Conservation (phyloP, 2,797 vertebrate species). For the Acipenser transmontanus region DNA sequence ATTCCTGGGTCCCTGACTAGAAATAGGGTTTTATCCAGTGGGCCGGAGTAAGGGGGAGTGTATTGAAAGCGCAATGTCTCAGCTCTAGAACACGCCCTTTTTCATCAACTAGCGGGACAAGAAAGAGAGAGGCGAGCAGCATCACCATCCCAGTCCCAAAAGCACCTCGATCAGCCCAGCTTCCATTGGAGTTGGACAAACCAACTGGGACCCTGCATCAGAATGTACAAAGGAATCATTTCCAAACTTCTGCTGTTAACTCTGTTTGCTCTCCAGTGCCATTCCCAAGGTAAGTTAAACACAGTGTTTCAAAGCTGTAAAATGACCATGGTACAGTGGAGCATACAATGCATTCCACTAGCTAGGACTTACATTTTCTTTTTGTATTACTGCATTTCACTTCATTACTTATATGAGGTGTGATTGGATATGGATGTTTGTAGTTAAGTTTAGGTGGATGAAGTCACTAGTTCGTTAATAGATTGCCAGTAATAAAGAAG, state of each 20-base stretch:
- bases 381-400: too few relatives aligned
- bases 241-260: conserved; percentile 44
- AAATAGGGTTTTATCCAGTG: conserved; percentile 70
- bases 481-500: too few relatives aligned
- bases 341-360: too few relatives aligned
- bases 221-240: conserved; percentile 65
- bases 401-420: too few relatives aligned
- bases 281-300: conserved; percentile 56
- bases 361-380: too few relatives aligned
- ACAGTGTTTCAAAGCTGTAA: too few relatives aligned
- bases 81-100: conserved; percentile 73
- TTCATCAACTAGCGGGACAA: conserved; percentile 68
- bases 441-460: too few relatives aligned
- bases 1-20: conserved; percentile 75
- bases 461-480: too few relatives aligned
- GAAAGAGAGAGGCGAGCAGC: conserved; percentile 52
- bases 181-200: conserved; percentile 61
- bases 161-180: conserved; percentile 67
- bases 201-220: conserved; percentile 56
- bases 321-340: too few relatives aligned
- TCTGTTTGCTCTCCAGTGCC: conserved; percentile 43
- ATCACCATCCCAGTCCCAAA: conserved; percentile 63
- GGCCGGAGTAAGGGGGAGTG: conserved; percentile 72
- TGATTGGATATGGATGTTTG: too few relatives aligned
- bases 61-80: conserved; percentile 64